These are phyloP conservation scores for Euglossa dilemma DNA, from an alignment of 1,140 invertebrate species.

Conservation along the genomic window DNA sequence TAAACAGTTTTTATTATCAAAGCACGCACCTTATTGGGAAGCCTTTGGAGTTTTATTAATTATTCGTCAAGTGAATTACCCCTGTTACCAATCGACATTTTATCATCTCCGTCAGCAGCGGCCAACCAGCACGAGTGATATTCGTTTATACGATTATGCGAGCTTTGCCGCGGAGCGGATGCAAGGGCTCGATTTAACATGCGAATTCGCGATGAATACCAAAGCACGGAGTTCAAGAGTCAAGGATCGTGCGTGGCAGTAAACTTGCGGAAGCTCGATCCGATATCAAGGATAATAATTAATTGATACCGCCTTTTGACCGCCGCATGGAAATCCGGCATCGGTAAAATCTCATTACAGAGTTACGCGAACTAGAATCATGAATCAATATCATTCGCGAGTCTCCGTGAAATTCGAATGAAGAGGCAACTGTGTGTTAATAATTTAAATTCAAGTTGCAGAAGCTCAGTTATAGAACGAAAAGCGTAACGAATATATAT, in stretches of 20 bases:
- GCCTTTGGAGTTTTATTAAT: background rate
- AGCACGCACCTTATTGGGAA: too few relatives aligned
- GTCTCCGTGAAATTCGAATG: constrained; percentile 63
- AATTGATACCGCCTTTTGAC: constrained; percentile 73
- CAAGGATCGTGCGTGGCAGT: constrained; percentile 6
- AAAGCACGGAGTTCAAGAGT: constrained; percentile 25
- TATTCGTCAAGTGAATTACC: background rate
- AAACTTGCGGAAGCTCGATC: constrained; percentile 22
- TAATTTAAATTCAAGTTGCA: background rate
- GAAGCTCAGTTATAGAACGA: too few relatives aligned
- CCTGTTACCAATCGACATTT: background rate
- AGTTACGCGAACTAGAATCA: constrained; percentile 69
- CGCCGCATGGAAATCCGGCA: constrained; percentile 60
- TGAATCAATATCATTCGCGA: constrained; percentile 68
- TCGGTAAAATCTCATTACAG: constrained; percentile 68
- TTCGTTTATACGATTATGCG: background rate
- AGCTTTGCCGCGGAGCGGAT: background rate
- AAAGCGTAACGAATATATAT: too few relatives aligned
- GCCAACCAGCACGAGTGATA: background rate
- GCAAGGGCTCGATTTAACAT: constrained; percentile 17
- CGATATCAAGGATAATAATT: constrained; percentile 72
- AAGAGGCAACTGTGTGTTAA: background rate
- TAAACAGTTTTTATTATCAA: too few relatives aligned
- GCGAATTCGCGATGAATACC: constrained; percentile 34
- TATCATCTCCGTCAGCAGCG: background rate